Evolutionary conservation across 2,113 vertebrate species (phyloP).

Genomic region (Grammomys surdaster): DNA sequence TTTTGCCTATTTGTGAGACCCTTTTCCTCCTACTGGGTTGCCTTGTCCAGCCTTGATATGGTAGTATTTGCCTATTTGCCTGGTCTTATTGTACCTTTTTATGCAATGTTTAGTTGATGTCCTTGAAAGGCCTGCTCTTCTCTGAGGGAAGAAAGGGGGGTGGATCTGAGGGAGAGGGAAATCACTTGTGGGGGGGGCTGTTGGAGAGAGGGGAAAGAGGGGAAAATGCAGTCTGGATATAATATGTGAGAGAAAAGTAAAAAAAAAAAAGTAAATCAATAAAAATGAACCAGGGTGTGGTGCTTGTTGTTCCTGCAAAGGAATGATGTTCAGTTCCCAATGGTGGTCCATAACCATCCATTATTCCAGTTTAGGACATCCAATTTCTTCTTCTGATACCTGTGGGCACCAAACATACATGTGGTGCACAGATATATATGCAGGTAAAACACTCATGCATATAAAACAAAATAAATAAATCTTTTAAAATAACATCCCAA

Average conservation of each 20-base stretch:
- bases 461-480: not conserved
- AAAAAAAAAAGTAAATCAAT: too few species aligned
- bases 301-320: not conserved
- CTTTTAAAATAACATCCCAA: not conserved
- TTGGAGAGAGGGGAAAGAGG: not conserved
- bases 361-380: not conserved
- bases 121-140: not conserved
- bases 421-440: too few species aligned
- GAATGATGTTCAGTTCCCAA: not conserved
- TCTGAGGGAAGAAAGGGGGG: not conserved
- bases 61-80: not conserved
- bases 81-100: not conserved
- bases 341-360: not conserved
- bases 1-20: not conserved
- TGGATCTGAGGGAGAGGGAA: not conserved
- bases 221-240: not conserved
- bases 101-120: not conserved
- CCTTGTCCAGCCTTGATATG: not conserved
- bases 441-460: not conserved
- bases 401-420: not conserved
- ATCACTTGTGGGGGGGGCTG: too few species aligned
- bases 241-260: not conserved
- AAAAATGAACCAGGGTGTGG: not conserved
- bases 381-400: not conserved
- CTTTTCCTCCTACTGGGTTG: not conserved